Evolutionary conservation across 1,140 invertebrate genomes (phyloP).

Genomic region (Druon quercuslanigerum): DNA sequence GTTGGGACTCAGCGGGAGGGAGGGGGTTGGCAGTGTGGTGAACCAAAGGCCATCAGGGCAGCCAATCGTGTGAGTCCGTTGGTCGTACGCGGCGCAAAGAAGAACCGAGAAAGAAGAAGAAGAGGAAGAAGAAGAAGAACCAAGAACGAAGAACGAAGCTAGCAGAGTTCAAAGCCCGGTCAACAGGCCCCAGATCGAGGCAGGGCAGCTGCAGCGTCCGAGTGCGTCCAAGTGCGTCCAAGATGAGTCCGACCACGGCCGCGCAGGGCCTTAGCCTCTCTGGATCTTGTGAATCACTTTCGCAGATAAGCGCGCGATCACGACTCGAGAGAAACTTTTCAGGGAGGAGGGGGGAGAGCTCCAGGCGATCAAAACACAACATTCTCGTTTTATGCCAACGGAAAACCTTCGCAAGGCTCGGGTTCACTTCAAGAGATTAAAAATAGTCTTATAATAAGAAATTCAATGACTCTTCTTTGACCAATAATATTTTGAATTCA

Average conservation of each 20-base stretch:
- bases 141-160: no score
- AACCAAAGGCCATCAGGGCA: conserved; percentile 20
- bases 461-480: no score
- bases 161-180: conserved; percentile 19
- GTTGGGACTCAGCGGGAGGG: background rate
- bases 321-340: background rate
- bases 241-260: no score
- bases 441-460: no score
- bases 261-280: background rate
- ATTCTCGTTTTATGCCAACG: background rate
- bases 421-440: no score
- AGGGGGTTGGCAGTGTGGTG: background rate
- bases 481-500: no score
- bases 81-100: background rate
- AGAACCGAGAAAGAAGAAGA: no score
- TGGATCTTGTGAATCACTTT: conserved; percentile 13
- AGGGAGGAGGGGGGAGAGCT: background rate
- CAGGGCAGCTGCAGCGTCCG: background rate
- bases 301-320: conserved; percentile 5
- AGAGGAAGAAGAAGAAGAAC: no score
- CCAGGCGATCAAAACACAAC: background rate
- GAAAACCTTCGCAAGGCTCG: background rate
- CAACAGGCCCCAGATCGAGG: background rate
- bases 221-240: no score
- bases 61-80: conserved; percentile 8